Conservation (phyloP, 2,888 invertebrate genomes). For the Coleophora flavipennella region DNA sequence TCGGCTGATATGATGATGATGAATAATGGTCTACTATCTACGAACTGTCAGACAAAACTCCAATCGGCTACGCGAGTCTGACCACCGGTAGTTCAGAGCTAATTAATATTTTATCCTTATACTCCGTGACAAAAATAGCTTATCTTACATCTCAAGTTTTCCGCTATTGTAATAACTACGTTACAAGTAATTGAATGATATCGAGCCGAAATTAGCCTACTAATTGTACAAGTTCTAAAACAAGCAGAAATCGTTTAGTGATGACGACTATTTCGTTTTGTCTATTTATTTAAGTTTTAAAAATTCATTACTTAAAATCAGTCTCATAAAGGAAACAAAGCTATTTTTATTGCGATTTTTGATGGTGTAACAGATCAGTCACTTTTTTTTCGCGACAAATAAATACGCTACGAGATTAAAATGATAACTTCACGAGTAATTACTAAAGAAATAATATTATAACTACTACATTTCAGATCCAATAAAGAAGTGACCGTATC, state of each 20-base stretch:
- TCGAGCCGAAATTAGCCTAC: slow-evolving; percentile 45
- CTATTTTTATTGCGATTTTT: slow-evolving; percentile 16
- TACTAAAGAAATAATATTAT: too few relatives aligned
- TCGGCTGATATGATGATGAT: too few relatives aligned
- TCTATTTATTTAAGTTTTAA: slow-evolving; percentile 18
- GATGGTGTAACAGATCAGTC: background rate
- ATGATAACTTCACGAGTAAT: too few relatives aligned
- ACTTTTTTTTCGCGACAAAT: background rate
- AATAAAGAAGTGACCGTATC: too few relatives aligned
- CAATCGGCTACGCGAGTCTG: slow-evolving; percentile 25
- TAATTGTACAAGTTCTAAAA: slow-evolving; percentile 10
- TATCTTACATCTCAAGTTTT: slow-evolving; percentile 46
- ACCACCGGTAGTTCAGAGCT: slow-evolving; percentile 60
- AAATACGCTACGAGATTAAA: too few relatives aligned
- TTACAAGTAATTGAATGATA: slow-evolving; percentile 51
- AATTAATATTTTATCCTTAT: slow-evolving; percentile 37
- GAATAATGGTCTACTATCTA: slow-evolving; percentile 8
- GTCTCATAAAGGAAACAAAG: slow-evolving; percentile 59
- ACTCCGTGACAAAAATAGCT: slow-evolving; percentile 67
- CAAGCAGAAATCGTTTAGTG: slow-evolving; percentile 16
- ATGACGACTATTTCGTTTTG: slow-evolving; percentile 24
- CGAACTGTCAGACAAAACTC: too few relatives aligned
- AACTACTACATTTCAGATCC: too few relatives aligned
- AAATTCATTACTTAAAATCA: slow-evolving; percentile 64
- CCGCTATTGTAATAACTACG: slow-evolving; percentile 20